phyloP scores from a whole-genome alignment of 2,797 vertebrate genomes.

The Fistularia tabacaria region DNA sequence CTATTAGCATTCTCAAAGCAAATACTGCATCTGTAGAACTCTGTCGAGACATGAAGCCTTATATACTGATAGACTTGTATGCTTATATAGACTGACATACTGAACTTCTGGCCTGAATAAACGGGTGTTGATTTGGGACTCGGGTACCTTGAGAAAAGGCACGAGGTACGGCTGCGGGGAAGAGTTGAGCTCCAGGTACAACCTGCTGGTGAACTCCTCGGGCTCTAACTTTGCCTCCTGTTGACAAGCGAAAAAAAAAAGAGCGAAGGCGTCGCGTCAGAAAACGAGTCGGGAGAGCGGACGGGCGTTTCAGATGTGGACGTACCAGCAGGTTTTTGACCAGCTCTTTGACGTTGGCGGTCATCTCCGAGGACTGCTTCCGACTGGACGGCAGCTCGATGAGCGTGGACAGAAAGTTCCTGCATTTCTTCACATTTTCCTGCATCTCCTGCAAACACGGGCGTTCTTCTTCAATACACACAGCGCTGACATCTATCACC shows the following conservation, averaged over 20 bases:
- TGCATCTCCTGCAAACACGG: slow-evolving; percentile 81
- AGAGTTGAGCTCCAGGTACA: slow-evolving; percentile 90
- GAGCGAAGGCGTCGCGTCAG: background rate
- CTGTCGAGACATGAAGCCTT: too few relatives aligned
- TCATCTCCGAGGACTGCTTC: slow-evolving; percentile 88
- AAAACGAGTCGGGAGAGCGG: background rate
- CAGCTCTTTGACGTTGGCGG: slow-evolving; percentile 87
- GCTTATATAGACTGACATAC: too few relatives aligned
- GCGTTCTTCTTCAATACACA: background rate
- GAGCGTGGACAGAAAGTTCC: slow-evolving; percentile 89
- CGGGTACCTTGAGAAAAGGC: slow-evolving; percentile 91
- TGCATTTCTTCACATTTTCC: slow-evolving; percentile 94
- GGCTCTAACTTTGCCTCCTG: slow-evolving; percentile 90
- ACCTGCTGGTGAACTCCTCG: slow-evolving; percentile 88
- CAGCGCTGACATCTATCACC: slow-evolving; percentile 13
- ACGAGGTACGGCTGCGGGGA: slow-evolving; percentile 94
- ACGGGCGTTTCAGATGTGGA: background rate
- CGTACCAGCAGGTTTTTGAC: slow-evolving; percentile 87
- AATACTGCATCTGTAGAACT: too few relatives aligned
- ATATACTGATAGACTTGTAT: too few relatives aligned
- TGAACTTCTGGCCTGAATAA: too few relatives aligned
- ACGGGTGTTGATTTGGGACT: too few relatives aligned
- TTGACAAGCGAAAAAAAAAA: background rate
- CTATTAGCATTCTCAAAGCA: too few relatives aligned
- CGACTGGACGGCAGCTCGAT: slow-evolving; percentile 90